Conservation (phyloP, 1,140 invertebrate species). For the Heliothis subflexa region DNA sequence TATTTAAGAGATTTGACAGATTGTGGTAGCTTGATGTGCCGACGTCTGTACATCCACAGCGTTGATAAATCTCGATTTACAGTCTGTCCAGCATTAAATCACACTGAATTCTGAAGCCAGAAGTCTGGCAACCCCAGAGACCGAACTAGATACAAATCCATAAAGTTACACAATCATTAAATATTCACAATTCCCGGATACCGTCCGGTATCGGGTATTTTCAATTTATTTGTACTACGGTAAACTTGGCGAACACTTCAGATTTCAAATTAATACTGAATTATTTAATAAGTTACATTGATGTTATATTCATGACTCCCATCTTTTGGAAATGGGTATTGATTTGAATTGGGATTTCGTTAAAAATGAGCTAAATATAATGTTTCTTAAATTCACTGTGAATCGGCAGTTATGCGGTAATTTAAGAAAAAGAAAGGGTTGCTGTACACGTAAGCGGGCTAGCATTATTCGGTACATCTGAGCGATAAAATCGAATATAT, state of each 20-base stretch:
- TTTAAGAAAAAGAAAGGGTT: too few relatives aligned
- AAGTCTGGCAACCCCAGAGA: constrained; percentile 6
- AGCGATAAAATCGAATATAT: too few relatives aligned
- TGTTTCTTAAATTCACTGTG: too few relatives aligned
- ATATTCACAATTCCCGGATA: constrained; percentile 23
- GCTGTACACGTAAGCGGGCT: too few relatives aligned
- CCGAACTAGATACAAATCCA: constrained; percentile 31
- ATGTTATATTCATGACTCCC: constrained; percentile 12
- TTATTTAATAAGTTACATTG: constrained; percentile 52
- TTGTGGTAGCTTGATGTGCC: too few relatives aligned
- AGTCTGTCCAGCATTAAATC: background rate
- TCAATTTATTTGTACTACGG: constrained; percentile 38
- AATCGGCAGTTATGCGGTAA: too few relatives aligned
- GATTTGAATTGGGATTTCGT: background rate
- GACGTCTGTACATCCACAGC: background rate
- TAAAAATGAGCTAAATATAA: background rate
- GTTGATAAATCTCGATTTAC: background rate
- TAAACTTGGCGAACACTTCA: constrained; percentile 42
- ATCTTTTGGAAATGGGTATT: background rate
- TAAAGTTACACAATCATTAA: constrained; percentile 29
- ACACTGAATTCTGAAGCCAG: constrained; percentile 17
- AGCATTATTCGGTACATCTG: too few relatives aligned
- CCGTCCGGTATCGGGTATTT: constrained; percentile 24
- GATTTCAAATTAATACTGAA: constrained; percentile 54
- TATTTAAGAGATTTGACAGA: too few relatives aligned